Base-by-base conservation (phyloP, 2,113 vertebrate genomes). In the Dunckerocampus dactyliophorus region DNA sequence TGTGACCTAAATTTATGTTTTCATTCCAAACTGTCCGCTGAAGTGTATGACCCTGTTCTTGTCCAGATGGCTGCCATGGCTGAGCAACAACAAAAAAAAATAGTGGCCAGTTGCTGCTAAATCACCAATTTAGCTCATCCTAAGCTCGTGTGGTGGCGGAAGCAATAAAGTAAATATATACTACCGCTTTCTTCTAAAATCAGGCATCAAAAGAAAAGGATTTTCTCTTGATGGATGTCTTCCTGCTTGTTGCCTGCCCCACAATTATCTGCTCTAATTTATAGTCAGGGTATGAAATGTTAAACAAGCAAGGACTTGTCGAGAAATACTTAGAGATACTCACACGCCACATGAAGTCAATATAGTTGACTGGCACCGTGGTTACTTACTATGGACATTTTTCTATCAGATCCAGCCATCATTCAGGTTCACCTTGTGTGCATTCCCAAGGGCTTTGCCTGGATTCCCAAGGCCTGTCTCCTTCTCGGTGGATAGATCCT, bases 191-290 rank as follows among this genome's bases (percentile, higher is more conserved):
- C 62, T 71, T 81, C 80, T 82, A 77, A 85, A 86, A 79, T 81
- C 77, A 74, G 72, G 81, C 78, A 79, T 82, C 61, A 78, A 72
- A 73, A 71, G 77, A 87, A 82, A 56, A 62, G 67, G 73, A 84
- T 83, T 84, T 85, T 76, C 74, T 64, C 73, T 68, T 31, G 63
- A 59, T 59, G 62, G 45, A 65, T 70, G 62, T 80, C 64, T 59
- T 54, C 43, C 62, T 58, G 49, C 69, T 62, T 63, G 22, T 69
- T 22, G 53, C 69, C 47, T 66, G 48, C 31, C 60, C 9, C n/a
- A 28, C 64, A 70, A 75, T 79, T 75, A 79, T 71, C 55, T 69
- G 62, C 43, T 28, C 75, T 59, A 24, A 63, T 20, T 69, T 63
- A 69, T 65, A 59, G 54, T 60, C 39, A 39, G 31, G 45, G 63